Evolutionary conservation across 2,797 vertebrate species (phyloP), one percentile per base, ranked within the genome.

Genomic region (Heteromormyrus szaboi): DNA sequence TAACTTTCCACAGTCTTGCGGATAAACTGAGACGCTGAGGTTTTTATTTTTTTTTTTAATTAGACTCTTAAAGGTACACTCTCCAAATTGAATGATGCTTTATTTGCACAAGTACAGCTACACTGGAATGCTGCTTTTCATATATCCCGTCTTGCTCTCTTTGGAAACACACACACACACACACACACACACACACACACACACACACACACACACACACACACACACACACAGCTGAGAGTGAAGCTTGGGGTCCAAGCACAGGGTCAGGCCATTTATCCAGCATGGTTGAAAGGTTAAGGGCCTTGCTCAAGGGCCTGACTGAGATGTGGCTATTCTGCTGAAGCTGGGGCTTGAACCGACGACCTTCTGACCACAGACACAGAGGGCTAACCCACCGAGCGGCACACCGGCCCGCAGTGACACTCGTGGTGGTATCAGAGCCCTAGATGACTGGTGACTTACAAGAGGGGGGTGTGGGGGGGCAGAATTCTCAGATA

Each of bases 1-100:
- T 88, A 46, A 89, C 46, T 72, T 72, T 72, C 46, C 19, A 54
- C 87, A 90, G 87, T 89, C 91, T 94, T 92, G 93, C 93, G 91
- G 93, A 92, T 93, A 93, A 94, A 94, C 93, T 85, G 9, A 92
- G 92, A 87, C 79, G 92, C 14, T 33, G 93, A 94, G 91, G 90
- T 88, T 37, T 88, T 76, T 33, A 2, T 0, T 89, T 88, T 88
- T 54, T 79, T 59, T 89, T 29, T 44, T 51, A 81, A 12, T 84
- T 76, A 22, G 65, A 88, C 76, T 91, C 53, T 91, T 90, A 87
- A 59, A 95, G 81, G 88, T 41, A 41, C 33, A 76, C 62, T 33
- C 7, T 76, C 33, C 29, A 76, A 41, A 76, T 41, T 14, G 22
- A 65, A 25, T 29, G 9, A 29, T 29, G 8, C 25, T 4, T 29